phyloP scores from a whole-genome alignment of 2,113 vertebrate species.

The Antidorcas marsupialis region DNA sequence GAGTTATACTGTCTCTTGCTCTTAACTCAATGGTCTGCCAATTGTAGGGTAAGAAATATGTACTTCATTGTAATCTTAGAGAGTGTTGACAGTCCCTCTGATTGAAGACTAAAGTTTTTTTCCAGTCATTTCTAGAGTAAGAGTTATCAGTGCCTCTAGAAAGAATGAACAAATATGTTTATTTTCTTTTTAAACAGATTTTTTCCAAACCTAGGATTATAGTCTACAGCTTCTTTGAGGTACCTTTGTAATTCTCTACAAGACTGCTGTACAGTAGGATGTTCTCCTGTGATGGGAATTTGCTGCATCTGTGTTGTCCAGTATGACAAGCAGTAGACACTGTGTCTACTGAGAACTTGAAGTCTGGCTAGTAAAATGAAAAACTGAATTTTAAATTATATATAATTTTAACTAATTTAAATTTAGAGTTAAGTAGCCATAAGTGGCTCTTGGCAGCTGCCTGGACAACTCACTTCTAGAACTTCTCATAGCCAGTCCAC shows the following conservation, averaged over 20 bases:
- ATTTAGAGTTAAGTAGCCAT: neutral
- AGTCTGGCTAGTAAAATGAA: neutral
- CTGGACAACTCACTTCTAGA: neutral
- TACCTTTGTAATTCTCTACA: neutral
- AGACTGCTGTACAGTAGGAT: neutral
- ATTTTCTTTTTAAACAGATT: conserved; percentile 20
- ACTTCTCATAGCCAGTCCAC: neutral
- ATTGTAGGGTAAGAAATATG: neutral
- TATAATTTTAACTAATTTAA: conserved; percentile 2
- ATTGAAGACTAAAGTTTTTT: neutral
- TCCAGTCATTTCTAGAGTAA: neutral
- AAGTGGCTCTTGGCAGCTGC: neutral
- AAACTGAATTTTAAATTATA: conserved; percentile 25
- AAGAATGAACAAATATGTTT: neutral
- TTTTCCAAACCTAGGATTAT: neutral
- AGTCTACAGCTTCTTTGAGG: neutral
- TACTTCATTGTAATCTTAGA: neutral
- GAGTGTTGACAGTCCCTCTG: neutral
- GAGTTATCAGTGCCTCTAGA: neutral
- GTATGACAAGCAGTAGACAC: neutral
- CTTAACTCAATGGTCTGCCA: neutral
- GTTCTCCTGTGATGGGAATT: neutral
- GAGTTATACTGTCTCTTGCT: neutral
- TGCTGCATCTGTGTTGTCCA: neutral
- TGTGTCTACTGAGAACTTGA: neutral